Base-by-base conservation (phyloP, 1,140 invertebrate genomes). In the Formica selysi region DNA sequence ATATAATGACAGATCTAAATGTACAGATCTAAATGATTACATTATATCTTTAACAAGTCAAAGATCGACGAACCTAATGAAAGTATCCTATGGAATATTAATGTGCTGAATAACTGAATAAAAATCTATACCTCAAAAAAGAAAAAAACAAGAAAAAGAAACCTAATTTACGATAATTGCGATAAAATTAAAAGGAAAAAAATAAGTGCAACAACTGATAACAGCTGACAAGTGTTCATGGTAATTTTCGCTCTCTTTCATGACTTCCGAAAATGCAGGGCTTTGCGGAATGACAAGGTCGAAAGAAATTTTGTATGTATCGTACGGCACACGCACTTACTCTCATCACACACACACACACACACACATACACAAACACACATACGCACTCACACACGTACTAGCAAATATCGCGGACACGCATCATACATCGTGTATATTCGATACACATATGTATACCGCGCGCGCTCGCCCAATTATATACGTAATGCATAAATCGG, bases 401-500 rank as follows among this genome's bases (percentile, higher is more conserved):
- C 70, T 32, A 74, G 32, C 54, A 57, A 57, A 48, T 44, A 73
- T 16, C n/a, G 13, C n/a, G 8, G 19, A 74, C 36, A 76, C 41
- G 65, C 48, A 86, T 67, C 74, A 51, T 36, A 44, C 22, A 44
- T 29, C 22, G 59, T 11, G 54, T 26, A 26, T 6, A 51, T 38
- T 62, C 29, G 19, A 29, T 67, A n/a, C 22, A 19, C 41, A 36
- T 26, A 22, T 65, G 22, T 51, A 57, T n/a, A 51, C 0, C 11
- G 11, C 57, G 11, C 44, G 19, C n/a, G 16, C 8, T 19, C 44
- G 44, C 54, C 11, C 4, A 38, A 57, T 59, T 85, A 67, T 71
- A 73, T 84, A 16, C 38, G 70, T 62, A 71, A 81, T 59, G n/a
- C 19, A 67, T 57, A 65, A 88, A 88, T 89, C 29, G 44, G 41